Base-by-base conservation (phyloP, 2,888 invertebrate genomes). In the Heliconius ismenius region DNA sequence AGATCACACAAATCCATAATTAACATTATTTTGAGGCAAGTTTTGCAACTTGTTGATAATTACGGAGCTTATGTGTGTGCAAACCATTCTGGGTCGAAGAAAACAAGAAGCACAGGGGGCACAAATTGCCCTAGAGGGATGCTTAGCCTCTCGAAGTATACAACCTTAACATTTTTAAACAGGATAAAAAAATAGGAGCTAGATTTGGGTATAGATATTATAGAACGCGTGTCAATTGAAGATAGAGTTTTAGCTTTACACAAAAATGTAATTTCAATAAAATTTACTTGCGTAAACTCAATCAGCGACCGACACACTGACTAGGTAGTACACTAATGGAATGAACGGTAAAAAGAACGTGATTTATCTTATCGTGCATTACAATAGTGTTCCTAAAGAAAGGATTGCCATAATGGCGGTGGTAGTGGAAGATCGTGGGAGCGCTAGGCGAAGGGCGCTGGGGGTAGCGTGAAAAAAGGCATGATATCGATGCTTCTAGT, bases 151-250 rank as follows among this genome's bases (percentile, higher is more conserved):
- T 83, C 80, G 87, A 91, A 91, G 87, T 91, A 91, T 92, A 92
- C 86, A 90, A 89, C 86, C 92, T 92, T 93, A 93, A 92, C 88
- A 89, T 91, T 91, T 70, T 90, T 92, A 93, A 93, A 93, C 88
- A 93, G 93, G 91, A 89, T 93, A 93, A 93, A 93, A 93, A 93
- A 93, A 93, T 93, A 93, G 93, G 93, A 93, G 89, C 91, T 92
- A 92, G 92, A 92, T 87, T 92, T 93, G 93, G 93, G 91, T 92
- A 91, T 90, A 79, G 77, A 80, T 78, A 90, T 87, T 90, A 90
- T 86, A 88, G 87, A 83, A 80, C 83, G 83, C 79, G 82, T 84
- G 83, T 83, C 81, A 80, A 78, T 78, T 70, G 54, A 64, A 75
- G 69, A 77, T 76, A 67, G 65, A 78, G 80, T 79, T 73, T 73